Evolutionary conservation across 2,113 vertebrate genomes (phyloP).

Genomic region (Lampris megalopsis): DNA sequence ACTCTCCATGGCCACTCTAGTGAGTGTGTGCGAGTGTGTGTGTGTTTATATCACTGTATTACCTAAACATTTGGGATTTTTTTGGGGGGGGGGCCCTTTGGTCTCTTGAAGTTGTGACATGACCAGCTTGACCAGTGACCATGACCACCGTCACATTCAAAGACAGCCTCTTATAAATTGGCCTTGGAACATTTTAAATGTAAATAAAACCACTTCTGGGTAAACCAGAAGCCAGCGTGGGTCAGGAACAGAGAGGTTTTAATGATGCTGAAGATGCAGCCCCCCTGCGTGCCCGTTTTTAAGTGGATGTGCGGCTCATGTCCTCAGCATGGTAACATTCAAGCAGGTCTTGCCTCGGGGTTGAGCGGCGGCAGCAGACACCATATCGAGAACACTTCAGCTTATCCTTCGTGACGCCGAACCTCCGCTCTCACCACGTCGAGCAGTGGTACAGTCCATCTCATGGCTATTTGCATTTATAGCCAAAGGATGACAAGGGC

Average conservation of each 20-base stretch:
- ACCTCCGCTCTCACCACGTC: background rate
- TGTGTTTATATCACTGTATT: slow-evolving; percentile 1
- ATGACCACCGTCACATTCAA: slow-evolving; percentile 5
- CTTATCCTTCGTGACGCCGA: background rate
- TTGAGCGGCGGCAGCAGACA: background rate
- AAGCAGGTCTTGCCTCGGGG: background rate
- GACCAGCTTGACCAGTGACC: no score
- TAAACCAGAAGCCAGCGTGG: slow-evolving; percentile 66
- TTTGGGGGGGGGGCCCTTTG: slow-evolving; percentile 7
- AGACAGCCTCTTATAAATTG: slow-evolving; percentile 9
- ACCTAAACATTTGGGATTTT: slow-evolving; percentile 25
- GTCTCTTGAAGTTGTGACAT: no score
- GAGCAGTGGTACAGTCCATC: background rate
- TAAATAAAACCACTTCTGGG: slow-evolving; percentile 48
- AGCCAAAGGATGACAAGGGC: background rate
- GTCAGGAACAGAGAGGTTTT: slow-evolving; percentile 34
- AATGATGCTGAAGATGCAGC: slow-evolving; percentile 70
- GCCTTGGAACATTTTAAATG: background rate
- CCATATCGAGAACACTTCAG: background rate
- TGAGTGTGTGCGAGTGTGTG: slow-evolving; percentile 1
- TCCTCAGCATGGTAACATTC: background rate
- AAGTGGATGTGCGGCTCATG: slow-evolving; percentile 2
- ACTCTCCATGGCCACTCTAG: slow-evolving; percentile 17
- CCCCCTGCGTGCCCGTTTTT: slow-evolving; percentile 27
- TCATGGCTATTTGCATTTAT: background rate